Evolutionary conservation across 2,888 invertebrate species (phyloP).

Genomic region (Acheta domesticus): DNA sequence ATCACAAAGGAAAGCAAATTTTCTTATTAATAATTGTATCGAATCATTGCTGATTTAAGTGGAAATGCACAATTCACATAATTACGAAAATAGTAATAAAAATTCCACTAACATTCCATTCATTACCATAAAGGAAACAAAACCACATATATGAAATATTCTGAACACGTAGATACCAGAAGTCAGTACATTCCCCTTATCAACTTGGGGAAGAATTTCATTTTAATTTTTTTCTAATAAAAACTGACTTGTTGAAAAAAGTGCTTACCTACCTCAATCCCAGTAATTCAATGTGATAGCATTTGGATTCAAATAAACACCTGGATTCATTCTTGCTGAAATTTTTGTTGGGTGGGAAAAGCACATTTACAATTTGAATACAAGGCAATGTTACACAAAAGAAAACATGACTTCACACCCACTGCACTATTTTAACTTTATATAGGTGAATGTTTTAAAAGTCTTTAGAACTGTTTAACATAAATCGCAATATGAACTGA

Average conservation of each 20-base stretch:
- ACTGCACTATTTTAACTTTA: neutral
- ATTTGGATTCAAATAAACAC: neutral
- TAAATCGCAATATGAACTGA: too few species aligned
- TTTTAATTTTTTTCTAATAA: neutral
- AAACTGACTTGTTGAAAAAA: constrained; percentile 7
- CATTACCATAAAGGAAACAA: neutral
- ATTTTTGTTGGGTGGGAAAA: neutral
- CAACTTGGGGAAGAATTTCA: neutral
- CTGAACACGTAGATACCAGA: neutral
- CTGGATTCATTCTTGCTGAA: constrained; percentile 2
- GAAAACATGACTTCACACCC: neutral
- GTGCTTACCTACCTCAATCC: constrained; percentile 18
- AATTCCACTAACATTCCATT: neutral
- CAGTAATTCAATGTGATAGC: neutral
- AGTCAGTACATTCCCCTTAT: neutral
- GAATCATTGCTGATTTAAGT: too few species aligned
- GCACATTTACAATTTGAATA: neutral
- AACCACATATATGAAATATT: neutral
- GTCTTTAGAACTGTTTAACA: too few species aligned
- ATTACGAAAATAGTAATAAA: neutral
- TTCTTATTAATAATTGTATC: too few species aligned
- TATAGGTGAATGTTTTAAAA: too few species aligned
- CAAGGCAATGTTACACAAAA: neutral
- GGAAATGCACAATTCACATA: too few species aligned
- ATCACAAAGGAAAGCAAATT: too few species aligned